These are phyloP conservation scores for Teinopalpus imperialis DNA, from an alignment of 2,888 invertebrate genomes.

Conservation along the genomic window DNA sequence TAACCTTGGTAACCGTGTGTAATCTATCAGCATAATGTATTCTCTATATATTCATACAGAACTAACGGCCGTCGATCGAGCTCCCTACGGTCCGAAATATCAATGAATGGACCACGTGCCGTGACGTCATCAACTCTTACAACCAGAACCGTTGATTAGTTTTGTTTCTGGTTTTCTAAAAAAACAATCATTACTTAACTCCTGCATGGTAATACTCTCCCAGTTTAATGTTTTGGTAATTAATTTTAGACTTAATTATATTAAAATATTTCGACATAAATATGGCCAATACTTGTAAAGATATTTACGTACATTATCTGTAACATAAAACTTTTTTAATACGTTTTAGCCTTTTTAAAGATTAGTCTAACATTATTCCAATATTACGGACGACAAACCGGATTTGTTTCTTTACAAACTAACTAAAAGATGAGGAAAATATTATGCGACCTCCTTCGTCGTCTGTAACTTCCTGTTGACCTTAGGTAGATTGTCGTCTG, in stretches of 20 bases:
- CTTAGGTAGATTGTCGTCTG: constrained; percentile 18
- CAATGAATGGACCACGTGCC: constrained; percentile 18
- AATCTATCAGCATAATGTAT: constrained; percentile 13
- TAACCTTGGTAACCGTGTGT: constrained; percentile 11
- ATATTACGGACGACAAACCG: constrained; percentile 16
- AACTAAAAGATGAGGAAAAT: constrained; percentile 20
- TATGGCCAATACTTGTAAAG: too few species aligned
- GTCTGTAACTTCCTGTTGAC: constrained; percentile 24
- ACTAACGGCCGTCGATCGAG: constrained; percentile 1
- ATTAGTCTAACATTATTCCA: constrained; percentile 5
- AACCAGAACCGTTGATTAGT: background rate
- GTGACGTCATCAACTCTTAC: constrained; percentile 11
- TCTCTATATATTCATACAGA: constrained; percentile 6
- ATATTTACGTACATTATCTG: too few species aligned
- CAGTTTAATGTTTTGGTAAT: too few species aligned
- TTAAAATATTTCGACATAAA: too few species aligned
- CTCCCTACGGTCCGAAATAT: constrained; percentile 9
- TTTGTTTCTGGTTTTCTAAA: too few species aligned
- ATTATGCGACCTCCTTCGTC: constrained; percentile 18
- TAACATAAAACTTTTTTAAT: background rate
- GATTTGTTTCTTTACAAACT: constrained; percentile 1
- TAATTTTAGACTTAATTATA: too few species aligned
- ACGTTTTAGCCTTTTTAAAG: background rate
- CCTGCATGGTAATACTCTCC: too few species aligned
- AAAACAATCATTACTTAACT: too few species aligned